phyloP scores from a whole-genome alignment of 2,113 vertebrate species.

The Sialia sialis region DNA sequence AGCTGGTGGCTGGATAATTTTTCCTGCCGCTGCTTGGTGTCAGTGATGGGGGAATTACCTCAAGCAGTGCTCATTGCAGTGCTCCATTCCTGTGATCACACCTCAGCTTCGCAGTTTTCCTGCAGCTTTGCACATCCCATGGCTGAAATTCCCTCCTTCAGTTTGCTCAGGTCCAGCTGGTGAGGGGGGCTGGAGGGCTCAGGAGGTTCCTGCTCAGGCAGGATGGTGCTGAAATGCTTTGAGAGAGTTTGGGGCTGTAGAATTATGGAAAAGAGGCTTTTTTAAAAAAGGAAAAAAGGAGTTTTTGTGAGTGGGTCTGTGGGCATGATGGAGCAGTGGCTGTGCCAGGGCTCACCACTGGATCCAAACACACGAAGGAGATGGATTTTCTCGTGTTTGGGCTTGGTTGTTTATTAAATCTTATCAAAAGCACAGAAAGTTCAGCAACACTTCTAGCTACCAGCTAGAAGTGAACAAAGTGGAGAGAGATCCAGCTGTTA shows the following conservation, averaged over 20 bases:
- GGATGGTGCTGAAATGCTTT: not conserved
- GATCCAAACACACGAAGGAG: rapidly evolving
- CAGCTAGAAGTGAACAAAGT: too few relatives aligned
- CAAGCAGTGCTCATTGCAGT: not conserved
- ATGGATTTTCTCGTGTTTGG: too few relatives aligned
- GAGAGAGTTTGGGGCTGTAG: rapidly evolving
- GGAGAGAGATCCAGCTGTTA: too few relatives aligned
- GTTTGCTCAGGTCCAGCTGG: not conserved
- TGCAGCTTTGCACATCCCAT: rapidly evolving
- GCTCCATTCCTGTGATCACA: not conserved
- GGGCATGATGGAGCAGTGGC: too few relatives aligned
- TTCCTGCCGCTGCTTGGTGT: not conserved
- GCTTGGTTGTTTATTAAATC: too few relatives aligned
- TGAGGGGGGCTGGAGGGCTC: not conserved
- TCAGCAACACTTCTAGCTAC: too few relatives aligned
- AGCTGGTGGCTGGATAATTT: not conserved
- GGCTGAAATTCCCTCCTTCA: rapidly evolving
- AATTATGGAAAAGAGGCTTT: not conserved
- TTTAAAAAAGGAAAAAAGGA: not conserved
- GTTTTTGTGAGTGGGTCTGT: not conserved
- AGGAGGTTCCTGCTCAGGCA: not conserved
- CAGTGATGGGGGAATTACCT: not conserved
- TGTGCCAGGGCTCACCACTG: not conserved
- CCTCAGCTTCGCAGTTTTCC: not conserved
- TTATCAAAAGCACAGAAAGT: too few relatives aligned